Conservation (phyloP, 2,888 invertebrate species). For the Plagodis pulveraria region DNA sequence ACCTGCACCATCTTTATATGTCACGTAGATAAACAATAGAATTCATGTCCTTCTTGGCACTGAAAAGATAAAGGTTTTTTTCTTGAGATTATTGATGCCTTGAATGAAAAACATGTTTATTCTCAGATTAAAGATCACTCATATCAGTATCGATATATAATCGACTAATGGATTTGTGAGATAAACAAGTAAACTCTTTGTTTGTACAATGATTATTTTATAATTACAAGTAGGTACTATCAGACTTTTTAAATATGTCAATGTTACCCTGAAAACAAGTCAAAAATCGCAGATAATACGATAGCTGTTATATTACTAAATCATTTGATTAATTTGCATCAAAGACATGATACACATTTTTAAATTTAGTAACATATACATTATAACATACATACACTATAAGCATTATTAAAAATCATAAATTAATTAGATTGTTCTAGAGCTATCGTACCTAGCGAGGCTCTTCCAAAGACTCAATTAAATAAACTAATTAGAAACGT, state of each 20-base stretch:
- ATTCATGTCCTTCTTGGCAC: slow-evolving; percentile 44
- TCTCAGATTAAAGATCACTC: slow-evolving; percentile 41
- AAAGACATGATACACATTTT: too few species aligned
- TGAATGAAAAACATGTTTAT: slow-evolving; percentile 44
- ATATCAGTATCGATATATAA: slow-evolving; percentile 46
- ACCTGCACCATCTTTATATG: slow-evolving; percentile 29
- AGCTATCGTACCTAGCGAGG: too few species aligned
- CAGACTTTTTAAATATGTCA: slow-evolving; percentile 16
- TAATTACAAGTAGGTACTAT: slow-evolving; percentile 3
- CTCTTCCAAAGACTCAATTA: too few species aligned
- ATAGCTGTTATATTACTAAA: too few species aligned
- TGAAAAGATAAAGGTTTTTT: slow-evolving; percentile 44
- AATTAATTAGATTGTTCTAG: too few species aligned
- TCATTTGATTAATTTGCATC: too few species aligned
- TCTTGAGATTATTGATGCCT: slow-evolving; percentile 39
- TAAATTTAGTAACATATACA: too few species aligned
- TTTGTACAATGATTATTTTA: slow-evolving; percentile 18
- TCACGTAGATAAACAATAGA: slow-evolving; percentile 29
- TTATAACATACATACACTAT: too few species aligned
- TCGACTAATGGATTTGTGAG: slow-evolving; percentile 60
- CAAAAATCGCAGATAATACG: too few species aligned
- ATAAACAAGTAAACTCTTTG: slow-evolving; percentile 45
- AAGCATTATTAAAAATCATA: too few species aligned
- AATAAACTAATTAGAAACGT: too few species aligned
- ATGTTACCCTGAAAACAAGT: slow-evolving; percentile 8